These are phyloP conservation scores for Neodon shergylaensis DNA, from an alignment of 2,113 vertebrate genomes.

Conservation along the genomic window DNA sequence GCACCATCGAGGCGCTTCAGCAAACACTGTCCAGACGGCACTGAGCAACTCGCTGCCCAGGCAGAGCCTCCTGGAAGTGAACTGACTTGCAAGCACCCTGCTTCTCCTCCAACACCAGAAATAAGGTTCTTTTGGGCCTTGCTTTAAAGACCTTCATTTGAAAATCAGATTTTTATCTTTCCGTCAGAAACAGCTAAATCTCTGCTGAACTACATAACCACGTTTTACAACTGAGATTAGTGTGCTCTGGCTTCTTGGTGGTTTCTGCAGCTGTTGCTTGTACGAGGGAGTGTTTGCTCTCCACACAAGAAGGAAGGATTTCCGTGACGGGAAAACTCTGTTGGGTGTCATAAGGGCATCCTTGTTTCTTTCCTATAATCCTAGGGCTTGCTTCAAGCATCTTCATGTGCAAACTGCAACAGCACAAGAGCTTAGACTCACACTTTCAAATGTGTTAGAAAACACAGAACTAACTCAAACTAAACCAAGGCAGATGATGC, in stretches of 20 bases:
- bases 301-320: constrained; percentile 56
- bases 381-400: constrained; percentile 67
- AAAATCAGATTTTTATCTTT: constrained; percentile 77
- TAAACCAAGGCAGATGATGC: not conserved
- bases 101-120: constrained; percentile 63
- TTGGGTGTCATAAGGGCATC: constrained; percentile 34
- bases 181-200: constrained; percentile 69
- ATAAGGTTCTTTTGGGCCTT: constrained; percentile 28
- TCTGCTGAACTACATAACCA: constrained; percentile 68
- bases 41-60: not conserved
- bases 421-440: constrained; percentile 13
- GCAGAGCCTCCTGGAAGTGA: not conserved
- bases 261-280: constrained; percentile 56
- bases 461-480: constrained; percentile 19
- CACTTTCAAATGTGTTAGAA: constrained; percentile 36
- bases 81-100: constrained; percentile 7
- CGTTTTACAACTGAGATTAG: constrained; percentile 71
- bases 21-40: not conserved
- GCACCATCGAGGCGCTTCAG: not conserved
- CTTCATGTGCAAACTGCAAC: constrained; percentile 17
- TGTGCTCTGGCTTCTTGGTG: constrained; percentile 35
- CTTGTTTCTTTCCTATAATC: constrained; percentile 52
- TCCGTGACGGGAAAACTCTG: constrained; percentile 40
- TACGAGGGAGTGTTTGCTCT: constrained; percentile 58
- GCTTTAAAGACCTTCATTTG: constrained; percentile 76